Evolutionary conservation across 1,140 invertebrate species (phyloP), one percentile per base, ranked within the genome.

Genomic region (Periplaneta americana): DNA sequence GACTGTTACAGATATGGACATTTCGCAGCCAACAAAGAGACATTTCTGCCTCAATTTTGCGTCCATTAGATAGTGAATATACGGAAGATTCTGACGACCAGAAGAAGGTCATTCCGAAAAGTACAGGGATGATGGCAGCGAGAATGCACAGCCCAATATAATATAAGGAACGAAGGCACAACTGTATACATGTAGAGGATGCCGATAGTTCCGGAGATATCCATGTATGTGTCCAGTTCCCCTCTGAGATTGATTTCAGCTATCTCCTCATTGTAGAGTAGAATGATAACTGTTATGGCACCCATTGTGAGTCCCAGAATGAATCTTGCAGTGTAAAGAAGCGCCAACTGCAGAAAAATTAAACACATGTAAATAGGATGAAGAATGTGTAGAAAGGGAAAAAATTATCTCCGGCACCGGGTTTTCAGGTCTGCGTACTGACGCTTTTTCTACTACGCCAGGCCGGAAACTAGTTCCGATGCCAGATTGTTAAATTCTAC

Each of bases 221-320:
- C 95, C 82, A 96, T 92, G 82, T 96, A 93, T 0, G 96, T 95
- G 13, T 95, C 96, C 0, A 97, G 88, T 1, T 93, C 91, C 18
- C 96, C 96, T 84, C 96, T 89, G 1, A 94, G 80, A 5, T 22
- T 31, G 17, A 75, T 34, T 28, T 80, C 84, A 31, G 93, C 90
- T 75, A 94, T 92, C 87, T 95, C 94, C 74, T 87, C 74, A 88
- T 86, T 78, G 83, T 91, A 91, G n/a, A 91, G 85, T 4, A 93
- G 93, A 18, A 91, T 90, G 57, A 90, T 89, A 2, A 94, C 92
- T 79, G 91, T 92, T 35, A 91, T 88, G 17, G 92, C 90, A 2
- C 94, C 94, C 75, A 91, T 88, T 0, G 90, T 90, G 31, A 93
- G 84, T 3, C 94, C 94, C 36, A 90, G 91, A 0, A 94, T 85